phyloP scores from a whole-genome alignment of 2,113 vertebrate species.

The Tyrannus savana region DNA sequence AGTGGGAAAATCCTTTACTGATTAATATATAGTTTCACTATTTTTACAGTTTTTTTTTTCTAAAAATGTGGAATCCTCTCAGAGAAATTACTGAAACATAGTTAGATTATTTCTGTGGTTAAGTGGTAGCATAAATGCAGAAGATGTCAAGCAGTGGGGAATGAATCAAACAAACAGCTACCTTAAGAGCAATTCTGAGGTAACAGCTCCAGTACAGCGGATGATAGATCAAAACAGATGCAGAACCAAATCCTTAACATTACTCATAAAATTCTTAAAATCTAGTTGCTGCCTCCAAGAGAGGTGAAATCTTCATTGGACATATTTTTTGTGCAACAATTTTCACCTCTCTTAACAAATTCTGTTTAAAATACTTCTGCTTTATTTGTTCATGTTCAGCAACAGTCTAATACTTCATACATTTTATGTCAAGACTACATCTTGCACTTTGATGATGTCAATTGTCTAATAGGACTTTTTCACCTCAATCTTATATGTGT shows the following conservation, averaged over 20 bases:
- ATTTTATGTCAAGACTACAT: background rate
- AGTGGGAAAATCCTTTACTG: background rate
- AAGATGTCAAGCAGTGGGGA: background rate
- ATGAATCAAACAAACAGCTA: fast-evolving
- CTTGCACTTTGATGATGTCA: background rate
- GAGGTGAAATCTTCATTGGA: background rate
- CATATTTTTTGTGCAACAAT: background rate
- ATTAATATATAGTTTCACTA: background rate
- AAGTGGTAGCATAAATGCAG: background rate
- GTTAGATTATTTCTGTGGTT: background rate
- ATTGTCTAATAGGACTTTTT: background rate
- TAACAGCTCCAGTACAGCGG: background rate
- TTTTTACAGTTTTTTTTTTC: background rate
- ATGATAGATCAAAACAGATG: background rate
- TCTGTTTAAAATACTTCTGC: background rate
- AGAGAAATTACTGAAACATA: background rate
- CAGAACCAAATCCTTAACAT: background rate
- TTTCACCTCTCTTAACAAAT: background rate
- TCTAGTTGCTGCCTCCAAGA: background rate
- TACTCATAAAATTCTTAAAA: background rate
- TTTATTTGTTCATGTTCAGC: background rate
- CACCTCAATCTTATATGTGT: background rate
- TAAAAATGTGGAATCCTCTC: background rate
- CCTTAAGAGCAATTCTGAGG: background rate
- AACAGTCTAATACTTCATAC: background rate